Evolutionary conservation across 1,140 invertebrate genomes (phyloP).

Genomic region (Lasioglossum baleicum): DNA sequence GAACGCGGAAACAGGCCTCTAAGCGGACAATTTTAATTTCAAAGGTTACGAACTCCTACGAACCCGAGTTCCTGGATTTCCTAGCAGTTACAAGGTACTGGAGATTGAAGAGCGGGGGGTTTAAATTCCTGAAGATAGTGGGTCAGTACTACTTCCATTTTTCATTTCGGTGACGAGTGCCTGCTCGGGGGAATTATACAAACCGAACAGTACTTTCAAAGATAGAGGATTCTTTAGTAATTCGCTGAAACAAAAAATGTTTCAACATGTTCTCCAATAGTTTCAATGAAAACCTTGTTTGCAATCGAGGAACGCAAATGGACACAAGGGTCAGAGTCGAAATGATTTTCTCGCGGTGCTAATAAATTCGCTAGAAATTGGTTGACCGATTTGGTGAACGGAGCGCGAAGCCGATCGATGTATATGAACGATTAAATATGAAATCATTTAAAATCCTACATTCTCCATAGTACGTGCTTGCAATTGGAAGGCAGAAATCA

Average conservation of each 20-base stretch:
- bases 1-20: conserved; percentile 8
- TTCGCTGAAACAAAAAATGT: background rate
- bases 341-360: too few relatives aligned
- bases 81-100: background rate
- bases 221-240: background rate
- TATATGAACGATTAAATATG: too few relatives aligned
- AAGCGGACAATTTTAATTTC: conserved; percentile 15
- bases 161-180: background rate
- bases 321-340: too few relatives aligned
- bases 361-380: too few relatives aligned
- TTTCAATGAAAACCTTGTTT: too few relatives aligned
- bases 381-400: too few relatives aligned
- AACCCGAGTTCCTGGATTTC: background rate
- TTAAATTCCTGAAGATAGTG: background rate
- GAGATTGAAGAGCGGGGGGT: background rate
- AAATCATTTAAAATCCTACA: too few relatives aligned
- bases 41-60: conserved; percentile 4
- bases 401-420: too few relatives aligned
- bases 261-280: too few relatives aligned
- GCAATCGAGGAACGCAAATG: too few relatives aligned
- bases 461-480: too few relatives aligned
- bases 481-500: too few relatives aligned
- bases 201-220: background rate
- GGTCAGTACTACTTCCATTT: background rate
- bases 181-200: background rate